Evolutionary conservation across 2,888 invertebrate species (phyloP), one percentile per base, ranked within the genome.

Genomic region (Dryocosmus kuriphilus): DNA sequence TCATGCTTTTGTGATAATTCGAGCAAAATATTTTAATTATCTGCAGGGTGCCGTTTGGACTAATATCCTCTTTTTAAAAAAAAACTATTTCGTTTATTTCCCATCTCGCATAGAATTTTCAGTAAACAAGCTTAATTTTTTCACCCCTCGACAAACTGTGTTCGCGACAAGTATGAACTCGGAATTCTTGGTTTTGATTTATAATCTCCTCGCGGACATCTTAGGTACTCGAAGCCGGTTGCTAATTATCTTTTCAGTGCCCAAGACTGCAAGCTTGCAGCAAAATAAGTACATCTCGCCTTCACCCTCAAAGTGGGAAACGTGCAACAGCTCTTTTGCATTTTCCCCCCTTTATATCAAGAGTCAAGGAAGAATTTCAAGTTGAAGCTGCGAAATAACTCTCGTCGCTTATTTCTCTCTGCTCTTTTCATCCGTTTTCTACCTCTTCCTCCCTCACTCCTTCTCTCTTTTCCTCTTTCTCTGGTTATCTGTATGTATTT

Each of bases 191-290:
- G 74, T 35, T 80, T 81, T 80, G 79, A 82, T 82, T 82, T 79
- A 79, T 80, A 79, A 80, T 77, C 61, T 46, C 51, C 73, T 41
- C 79, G 27, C 51, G 32, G 78, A 76, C 78, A 67, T 74, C 73
- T 75, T 41, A 77, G 76, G 78, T 79, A 77, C 74, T 77, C 77
- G 76, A 27, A 78, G 78, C 77, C 75, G 75, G 80, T 77, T 77
- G 79, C 79, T 82, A 82, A 82, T 82, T 82, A 76, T 80, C 76
- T 79, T 78, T 77, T 82, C 80, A 82, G 78, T 80, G 82, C 76
- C 80, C 80, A 82, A 82, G 81, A 80, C 75, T 73, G 51, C 75
- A 73, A 75, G 82, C 76, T 78, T 80, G 79, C 77, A 76, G 57
- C 67, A 73, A 75, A 77, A 65, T 74, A 77, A 67, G 60, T 38